Percentiles rank a stretch among this genome's conserved stretches.
Evolutionary conservation across 2,113 vertebrate genomes (phyloP).

Genomic region (Apodemus speciosus): DNA sequence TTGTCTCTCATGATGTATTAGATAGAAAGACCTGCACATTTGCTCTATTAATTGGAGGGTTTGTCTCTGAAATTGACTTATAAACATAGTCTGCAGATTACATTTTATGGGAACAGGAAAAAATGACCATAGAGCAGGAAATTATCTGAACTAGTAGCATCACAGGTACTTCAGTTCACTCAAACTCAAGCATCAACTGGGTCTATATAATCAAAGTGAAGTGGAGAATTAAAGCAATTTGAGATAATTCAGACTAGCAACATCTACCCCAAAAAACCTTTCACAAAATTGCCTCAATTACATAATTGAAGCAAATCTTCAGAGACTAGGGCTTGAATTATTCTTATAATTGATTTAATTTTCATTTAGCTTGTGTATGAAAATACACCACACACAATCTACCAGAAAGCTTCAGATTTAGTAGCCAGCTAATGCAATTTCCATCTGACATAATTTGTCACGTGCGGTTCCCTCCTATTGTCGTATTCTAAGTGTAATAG

Average conservation of each 20-base stretch:
- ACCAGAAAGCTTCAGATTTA: conserved; percentile 55
- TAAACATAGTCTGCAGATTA: conserved; percentile 7
- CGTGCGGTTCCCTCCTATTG: conserved; percentile 35
- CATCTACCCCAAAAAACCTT: conserved; percentile 68
- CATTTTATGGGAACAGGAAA: conserved; percentile 54
- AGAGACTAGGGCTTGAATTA: conserved; percentile 64
- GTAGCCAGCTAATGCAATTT: conserved; percentile 51
- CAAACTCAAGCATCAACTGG: conserved; percentile 52
- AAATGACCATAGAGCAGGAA: conserved; percentile 37
- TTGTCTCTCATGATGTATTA: conserved; percentile 23
- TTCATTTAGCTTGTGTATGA: conserved; percentile 68
- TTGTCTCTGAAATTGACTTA: conserved; percentile 54
- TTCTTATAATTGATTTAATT: conserved; percentile 78
- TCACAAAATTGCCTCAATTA: conserved; percentile 77
- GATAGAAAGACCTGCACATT: not conserved
- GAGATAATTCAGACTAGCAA: conserved; percentile 74
- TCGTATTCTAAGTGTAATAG: not conserved
- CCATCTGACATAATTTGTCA: conserved; percentile 52
- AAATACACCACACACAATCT: conserved; percentile 61
- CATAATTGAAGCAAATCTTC: conserved; percentile 73
- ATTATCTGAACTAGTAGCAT: conserved; percentile 41
- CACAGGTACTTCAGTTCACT: conserved; percentile 57
- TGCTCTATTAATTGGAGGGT: conserved; percentile 41
- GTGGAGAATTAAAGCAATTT: conserved; percentile 78
- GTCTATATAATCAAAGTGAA: conserved; percentile 74